phyloP scores from a whole-genome alignment of 2,888 invertebrate genomes.

The Calameuta idolon region DNA sequence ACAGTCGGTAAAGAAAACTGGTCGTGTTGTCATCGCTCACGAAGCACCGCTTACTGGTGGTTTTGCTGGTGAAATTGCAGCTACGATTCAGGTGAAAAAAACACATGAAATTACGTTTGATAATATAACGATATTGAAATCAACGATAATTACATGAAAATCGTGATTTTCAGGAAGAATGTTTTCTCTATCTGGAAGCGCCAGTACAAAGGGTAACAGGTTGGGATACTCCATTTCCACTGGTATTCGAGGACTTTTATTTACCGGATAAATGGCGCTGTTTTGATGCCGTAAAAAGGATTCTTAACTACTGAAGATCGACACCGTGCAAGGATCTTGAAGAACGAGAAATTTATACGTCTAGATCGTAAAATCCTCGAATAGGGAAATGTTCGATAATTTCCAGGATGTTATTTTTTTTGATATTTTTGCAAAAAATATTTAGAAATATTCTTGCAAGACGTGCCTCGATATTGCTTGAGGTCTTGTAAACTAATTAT shows the following conservation, averaged over 20 bases:
- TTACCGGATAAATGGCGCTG: conserved; percentile 95
- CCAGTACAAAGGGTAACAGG: conserved; percentile 91
- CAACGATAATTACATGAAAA: conserved; percentile 36
- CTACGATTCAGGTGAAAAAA: conserved; percentile 84
- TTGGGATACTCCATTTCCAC: conserved; percentile 98
- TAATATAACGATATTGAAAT: background rate
- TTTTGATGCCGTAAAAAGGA: conserved; percentile 81
- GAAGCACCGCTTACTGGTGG: conserved; percentile 97
- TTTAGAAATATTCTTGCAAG: background rate
- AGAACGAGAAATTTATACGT: background rate
- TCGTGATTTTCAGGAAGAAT: conserved; percentile 77
- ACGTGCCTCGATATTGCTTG: background rate
- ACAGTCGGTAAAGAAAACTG: conserved; percentile 96
- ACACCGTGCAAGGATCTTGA: background rate
- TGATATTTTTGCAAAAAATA: background rate
- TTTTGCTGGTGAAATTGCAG: conserved; percentile 95
- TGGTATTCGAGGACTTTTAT: conserved; percentile 96
- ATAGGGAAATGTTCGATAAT: background rate
- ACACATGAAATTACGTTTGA: background rate
- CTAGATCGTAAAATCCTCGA: background rate
- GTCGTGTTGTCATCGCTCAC: conserved; percentile 90
- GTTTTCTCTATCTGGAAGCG: conserved; percentile 95
- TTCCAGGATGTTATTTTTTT: background rate
- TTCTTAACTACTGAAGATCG: conserved; percentile 76
- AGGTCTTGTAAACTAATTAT: background rate